These are phyloP conservation scores for Drosophila neutralis DNA, from an alignment of 2,888 invertebrate species.

Conservation along the genomic window DNA sequence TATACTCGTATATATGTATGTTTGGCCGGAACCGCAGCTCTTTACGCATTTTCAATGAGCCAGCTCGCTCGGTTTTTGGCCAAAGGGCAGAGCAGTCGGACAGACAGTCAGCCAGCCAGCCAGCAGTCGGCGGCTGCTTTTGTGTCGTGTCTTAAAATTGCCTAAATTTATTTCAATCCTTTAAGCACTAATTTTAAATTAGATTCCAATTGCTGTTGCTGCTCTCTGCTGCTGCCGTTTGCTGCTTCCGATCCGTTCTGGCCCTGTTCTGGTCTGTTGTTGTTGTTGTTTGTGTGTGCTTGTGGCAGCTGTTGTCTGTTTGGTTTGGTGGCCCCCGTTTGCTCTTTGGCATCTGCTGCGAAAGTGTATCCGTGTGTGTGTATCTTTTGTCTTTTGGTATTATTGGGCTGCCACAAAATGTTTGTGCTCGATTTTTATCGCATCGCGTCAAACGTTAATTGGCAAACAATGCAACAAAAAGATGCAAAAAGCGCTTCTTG, in stretches of 20 bases:
- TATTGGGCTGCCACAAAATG: conserved; percentile 55
- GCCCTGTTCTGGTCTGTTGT: conserved; percentile 12
- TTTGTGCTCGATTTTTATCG: conserved; percentile 64
- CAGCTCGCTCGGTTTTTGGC: conserved; percentile 13
- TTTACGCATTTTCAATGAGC: conserved; percentile 74
- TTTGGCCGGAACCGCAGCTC: conserved; percentile 60
- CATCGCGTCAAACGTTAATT: conserved; percentile 64
- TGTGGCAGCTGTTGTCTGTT: conserved; percentile 56
- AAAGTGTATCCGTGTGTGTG: conserved; percentile 5
- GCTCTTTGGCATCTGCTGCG: conserved; percentile 47
- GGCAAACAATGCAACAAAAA: conserved; percentile 62
- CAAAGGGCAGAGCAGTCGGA: conserved; percentile 10
- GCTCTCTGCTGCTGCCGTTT: not conserved
- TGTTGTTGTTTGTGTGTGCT: not conserved
- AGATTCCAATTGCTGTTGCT: conserved; percentile 74
- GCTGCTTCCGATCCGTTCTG: conserved; percentile 11
- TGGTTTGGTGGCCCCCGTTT: conserved; percentile 18
- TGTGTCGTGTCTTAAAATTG: conserved; percentile 58
- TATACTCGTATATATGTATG: not conserved
- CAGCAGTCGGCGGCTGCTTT: conserved; percentile 51
- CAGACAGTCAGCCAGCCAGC: not conserved
- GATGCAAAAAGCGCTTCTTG: conserved; percentile 59
- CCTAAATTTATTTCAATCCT: conserved; percentile 80
- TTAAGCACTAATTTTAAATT: conserved; percentile 80
- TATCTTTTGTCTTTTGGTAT: conserved; percentile 37